phyloP scores from a whole-genome alignment of 2,888 invertebrate genomes.

The Apamea sordens region DNA sequence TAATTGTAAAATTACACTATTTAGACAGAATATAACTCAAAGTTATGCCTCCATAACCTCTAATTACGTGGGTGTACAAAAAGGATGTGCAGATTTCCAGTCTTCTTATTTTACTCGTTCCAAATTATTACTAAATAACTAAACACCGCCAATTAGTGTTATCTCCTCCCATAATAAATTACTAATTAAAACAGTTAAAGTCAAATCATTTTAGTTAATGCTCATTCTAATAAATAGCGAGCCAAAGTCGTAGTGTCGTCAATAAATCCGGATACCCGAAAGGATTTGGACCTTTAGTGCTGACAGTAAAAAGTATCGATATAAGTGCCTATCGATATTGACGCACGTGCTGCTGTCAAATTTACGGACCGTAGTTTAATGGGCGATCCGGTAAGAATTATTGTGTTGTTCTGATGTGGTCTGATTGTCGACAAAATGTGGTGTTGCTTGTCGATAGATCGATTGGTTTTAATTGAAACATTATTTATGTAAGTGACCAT shows the following conservation, averaged over 20 bases:
- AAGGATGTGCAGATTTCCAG: constrained; percentile 58
- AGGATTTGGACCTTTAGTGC: constrained; percentile 64
- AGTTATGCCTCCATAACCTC: constrained; percentile 45
- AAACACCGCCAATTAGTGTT: constrained; percentile 75
- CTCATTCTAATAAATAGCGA: constrained; percentile 78
- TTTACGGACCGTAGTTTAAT: constrained; percentile 77
- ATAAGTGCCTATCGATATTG: constrained; percentile 61
- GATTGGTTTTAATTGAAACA: constrained; percentile 63
- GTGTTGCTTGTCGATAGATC: constrained; percentile 59
- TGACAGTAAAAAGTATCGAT: constrained; percentile 68
- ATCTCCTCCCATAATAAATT: constrained; percentile 77
- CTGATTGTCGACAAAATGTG: constrained; percentile 69
- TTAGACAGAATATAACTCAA: constrained; percentile 57
- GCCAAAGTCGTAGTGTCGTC: constrained; percentile 73
- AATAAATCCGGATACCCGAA: constrained; percentile 60
- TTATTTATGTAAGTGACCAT: constrained; percentile 45
- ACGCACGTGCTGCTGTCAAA: constrained; percentile 79
- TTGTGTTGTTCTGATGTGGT: constrained; percentile 71
- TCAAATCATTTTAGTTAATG: constrained; percentile 79
- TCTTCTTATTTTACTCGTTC: constrained; percentile 59
- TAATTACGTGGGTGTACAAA: constrained; percentile 65
- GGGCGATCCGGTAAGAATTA: constrained; percentile 70
- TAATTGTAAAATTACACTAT: constrained; percentile 59
- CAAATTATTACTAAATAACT: constrained; percentile 61
- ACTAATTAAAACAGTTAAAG: constrained; percentile 81